A percentile compares a stretch with the other conserved stretches of the same genome.
Evolutionary conservation across 2,113 vertebrate species (phyloP).

Genomic region (Hucho hucho): DNA sequence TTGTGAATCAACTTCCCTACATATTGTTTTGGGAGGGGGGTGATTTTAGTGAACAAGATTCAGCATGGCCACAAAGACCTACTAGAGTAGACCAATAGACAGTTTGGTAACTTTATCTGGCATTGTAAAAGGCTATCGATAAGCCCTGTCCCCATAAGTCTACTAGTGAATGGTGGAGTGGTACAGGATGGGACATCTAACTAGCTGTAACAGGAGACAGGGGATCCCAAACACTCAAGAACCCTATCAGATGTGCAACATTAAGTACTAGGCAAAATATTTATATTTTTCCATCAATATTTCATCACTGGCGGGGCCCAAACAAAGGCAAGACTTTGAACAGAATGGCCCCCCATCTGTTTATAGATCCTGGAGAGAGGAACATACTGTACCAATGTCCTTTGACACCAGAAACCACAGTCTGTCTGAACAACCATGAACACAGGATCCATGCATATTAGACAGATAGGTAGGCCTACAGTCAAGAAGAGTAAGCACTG

Average conservation of each 20-base stretch:
- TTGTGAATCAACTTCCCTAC: too few species aligned
- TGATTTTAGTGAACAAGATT: background rate
- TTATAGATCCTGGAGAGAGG: conserved; percentile 67
- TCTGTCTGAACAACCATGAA: conserved; percentile 47
- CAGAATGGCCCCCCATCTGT: conserved; percentile 79
- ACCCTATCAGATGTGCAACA: conserved; percentile 71
- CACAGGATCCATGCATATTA: conserved; percentile 50
- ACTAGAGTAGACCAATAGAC: background rate
- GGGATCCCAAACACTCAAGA: conserved; percentile 69
- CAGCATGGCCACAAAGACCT: background rate
- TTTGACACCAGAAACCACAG: conserved; percentile 73
- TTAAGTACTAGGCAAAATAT: conserved; percentile 79
- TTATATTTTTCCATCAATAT: conserved; percentile 84
- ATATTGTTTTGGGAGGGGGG: too few species aligned
- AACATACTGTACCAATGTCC: conserved; percentile 60
- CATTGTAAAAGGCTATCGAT: conserved; percentile 69
- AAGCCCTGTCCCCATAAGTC: conserved; percentile 38
- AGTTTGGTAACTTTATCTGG: conserved; percentile 52
- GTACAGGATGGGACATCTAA: too few species aligned
- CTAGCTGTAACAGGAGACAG: conserved; percentile 69
- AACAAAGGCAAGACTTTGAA: conserved; percentile 73
- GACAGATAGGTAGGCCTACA: conserved; percentile 27
- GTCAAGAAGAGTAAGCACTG: too few species aligned
- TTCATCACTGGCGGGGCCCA: conserved; percentile 75
- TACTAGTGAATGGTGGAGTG: conserved; percentile 1